Conservation (phyloP, 2,888 invertebrate genomes). For the Pyralis farinalis region DNA sequence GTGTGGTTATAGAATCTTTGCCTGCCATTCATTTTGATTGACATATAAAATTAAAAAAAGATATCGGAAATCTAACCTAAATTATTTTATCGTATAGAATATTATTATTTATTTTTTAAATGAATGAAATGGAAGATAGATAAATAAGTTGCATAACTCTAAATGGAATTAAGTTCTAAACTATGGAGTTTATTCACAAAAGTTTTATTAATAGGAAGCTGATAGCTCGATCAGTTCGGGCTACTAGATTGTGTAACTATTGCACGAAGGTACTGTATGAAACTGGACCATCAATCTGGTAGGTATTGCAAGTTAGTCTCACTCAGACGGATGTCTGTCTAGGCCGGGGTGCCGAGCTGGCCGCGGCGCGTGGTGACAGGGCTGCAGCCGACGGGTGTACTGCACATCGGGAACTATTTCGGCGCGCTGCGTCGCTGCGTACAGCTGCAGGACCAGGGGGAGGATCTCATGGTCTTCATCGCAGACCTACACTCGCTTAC, state of each 20-base stretch:
- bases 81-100: too few relatives aligned
- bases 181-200: constrained; percentile 18
- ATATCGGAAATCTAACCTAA: too few relatives aligned
- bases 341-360: constrained; percentile 42
- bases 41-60: too few relatives aligned
- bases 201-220: constrained; percentile 18
- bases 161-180: neutral
- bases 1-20: too few relatives aligned
- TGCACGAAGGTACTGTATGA: constrained; percentile 15
- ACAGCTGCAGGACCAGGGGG: constrained; percentile 86
- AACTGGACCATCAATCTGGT: too few relatives aligned
- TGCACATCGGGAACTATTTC: constrained; percentile 98
- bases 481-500: constrained; percentile 97
- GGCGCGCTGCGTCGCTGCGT: constrained; percentile 95
- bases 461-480: constrained; percentile 89
- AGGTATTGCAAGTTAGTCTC: too few relatives aligned
- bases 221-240: constrained; percentile 9
- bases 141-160: neutral
- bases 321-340: neutral
- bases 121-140: neutral
- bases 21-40: too few relatives aligned
- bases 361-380: constrained; percentile 91
- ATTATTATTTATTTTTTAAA: too few relatives aligned
- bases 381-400: constrained; percentile 96
- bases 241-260: constrained; percentile 6